Conservation (phyloP, 53 echinoderm and acorn worm species). For the Temnopleurus reevesii region DNA sequence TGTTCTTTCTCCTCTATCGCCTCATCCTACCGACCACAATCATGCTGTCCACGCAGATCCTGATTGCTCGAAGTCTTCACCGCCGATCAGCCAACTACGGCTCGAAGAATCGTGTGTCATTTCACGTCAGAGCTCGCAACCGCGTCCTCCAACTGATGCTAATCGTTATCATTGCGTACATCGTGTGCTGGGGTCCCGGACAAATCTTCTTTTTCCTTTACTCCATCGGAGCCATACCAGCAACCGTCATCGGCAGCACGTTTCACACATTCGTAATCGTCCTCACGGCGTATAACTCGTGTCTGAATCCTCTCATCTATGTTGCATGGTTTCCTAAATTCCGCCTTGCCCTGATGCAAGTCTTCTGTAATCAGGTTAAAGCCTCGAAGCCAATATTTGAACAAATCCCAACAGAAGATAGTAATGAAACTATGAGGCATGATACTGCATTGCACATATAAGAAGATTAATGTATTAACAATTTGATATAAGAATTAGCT, state of each 20-base stretch:
- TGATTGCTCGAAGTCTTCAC: conserved; percentile 55
- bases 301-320: conserved; percentile 75
- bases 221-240: conserved; percentile 59
- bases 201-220: conserved; percentile 66
- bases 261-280: conserved; percentile 65
- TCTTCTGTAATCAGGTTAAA: not conserved
- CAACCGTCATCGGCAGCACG: conserved; percentile 48
- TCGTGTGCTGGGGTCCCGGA: conserved; percentile 80
- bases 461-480: too few relatives aligned
- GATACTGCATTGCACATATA: too few relatives aligned
- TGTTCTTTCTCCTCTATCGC: conserved; percentile 51
- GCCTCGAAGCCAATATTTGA: conserved; percentile 11
- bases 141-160: conserved; percentile 70
- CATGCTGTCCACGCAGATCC: conserved; percentile 69
- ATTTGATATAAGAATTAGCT: too few relatives aligned
- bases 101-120: conserved; percentile 53
- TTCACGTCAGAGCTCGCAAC: conserved; percentile 64
- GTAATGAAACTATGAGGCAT: too few relatives aligned
- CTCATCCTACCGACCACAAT: conserved; percentile 64
- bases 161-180: conserved; percentile 74
- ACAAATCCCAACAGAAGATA: not conserved
- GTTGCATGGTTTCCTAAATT: conserved; percentile 30
- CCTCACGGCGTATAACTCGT: conserved; percentile 71
- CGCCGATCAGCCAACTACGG: conserved; percentile 45
- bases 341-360: not conserved